These are phyloP conservation scores for Polia nebulosa DNA, from an alignment of 2,888 invertebrate species.

Conservation along the genomic window DNA sequence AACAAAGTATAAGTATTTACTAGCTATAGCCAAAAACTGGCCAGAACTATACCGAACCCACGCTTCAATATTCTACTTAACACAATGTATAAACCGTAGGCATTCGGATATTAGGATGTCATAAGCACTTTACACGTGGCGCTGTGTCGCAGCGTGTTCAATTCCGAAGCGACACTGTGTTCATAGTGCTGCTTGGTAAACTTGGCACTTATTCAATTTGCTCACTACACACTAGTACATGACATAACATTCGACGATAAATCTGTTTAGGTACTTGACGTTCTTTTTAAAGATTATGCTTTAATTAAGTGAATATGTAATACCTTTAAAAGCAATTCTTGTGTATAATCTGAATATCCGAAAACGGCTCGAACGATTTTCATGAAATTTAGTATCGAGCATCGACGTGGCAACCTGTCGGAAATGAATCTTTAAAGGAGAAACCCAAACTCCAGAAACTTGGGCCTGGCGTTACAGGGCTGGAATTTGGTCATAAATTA, in stretches of 20 bases:
- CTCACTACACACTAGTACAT: not conserved
- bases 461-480: conserved; percentile 97
- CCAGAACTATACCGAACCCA: not conserved
- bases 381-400: conserved; percentile 93
- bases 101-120: conserved; percentile 29
- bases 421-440: conserved; percentile 99
- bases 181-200: not conserved
- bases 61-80: not conserved
- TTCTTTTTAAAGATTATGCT: not conserved
- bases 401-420: conserved; percentile 99
- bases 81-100: conserved; percentile 2
- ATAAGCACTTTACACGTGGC: conserved; percentile 9
- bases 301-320: too few species aligned
- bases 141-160: conserved; percentile 4
- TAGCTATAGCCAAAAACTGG: not conserved
- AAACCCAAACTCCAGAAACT: too few species aligned
- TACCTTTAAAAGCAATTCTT: too few species aligned
- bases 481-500: too few species aligned
- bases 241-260: too few species aligned
- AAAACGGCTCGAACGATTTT: too few species aligned
- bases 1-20: not conserved
- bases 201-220: not conserved
- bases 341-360: too few species aligned
- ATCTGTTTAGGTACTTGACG: not conserved
- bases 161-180: not conserved